Percentiles rank a stretch among this genome's conserved stretches.
Evolutionary conservation across 2,888 invertebrate genomes (phyloP).

Genomic region (Philopedon plagiatum): DNA sequence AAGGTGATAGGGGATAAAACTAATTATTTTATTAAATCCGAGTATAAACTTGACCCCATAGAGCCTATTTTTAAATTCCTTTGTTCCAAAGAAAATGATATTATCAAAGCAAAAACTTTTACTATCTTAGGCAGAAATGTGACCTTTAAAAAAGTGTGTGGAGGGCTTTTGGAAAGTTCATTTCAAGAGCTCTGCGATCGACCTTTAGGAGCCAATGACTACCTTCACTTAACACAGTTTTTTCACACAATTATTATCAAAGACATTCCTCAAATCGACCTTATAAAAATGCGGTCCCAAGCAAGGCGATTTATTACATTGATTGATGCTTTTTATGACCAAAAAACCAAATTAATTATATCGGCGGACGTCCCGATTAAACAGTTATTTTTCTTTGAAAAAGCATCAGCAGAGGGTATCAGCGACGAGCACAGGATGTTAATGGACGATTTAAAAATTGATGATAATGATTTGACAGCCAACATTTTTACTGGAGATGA

Average conservation of each 20-base stretch:
- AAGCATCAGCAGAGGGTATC: slow-evolving; percentile 61
- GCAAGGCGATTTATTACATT: slow-evolving; percentile 95
- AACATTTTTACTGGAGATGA: slow-evolving; percentile 98
- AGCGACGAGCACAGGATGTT: slow-evolving; percentile 86
- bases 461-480: slow-evolving; percentile 80
- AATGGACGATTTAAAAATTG: slow-evolving; percentile 96
- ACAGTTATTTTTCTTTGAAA: slow-evolving; percentile 78
- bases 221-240: slow-evolving; percentile 90
- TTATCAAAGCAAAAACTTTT: slow-evolving; percentile 86
- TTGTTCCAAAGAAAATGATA: slow-evolving; percentile 90
- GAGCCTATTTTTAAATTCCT: slow-evolving; percentile 91
- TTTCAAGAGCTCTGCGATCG: slow-evolving; percentile 94
- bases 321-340: slow-evolving; percentile 97
- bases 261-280: slow-evolving; percentile 87
- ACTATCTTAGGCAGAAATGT: slow-evolving; percentile 93
- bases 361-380: slow-evolving; percentile 85
- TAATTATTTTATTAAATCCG: slow-evolving; percentile 85
- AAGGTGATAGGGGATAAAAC: slow-evolving; percentile 75
- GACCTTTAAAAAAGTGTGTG: slow-evolving; percentile 90
- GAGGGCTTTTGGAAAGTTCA: slow-evolving; percentile 88
- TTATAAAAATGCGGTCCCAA: slow-evolving; percentile 82
- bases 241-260: slow-evolving; percentile 96
- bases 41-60: slow-evolving; percentile 76
- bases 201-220: slow-evolving; percentile 95
- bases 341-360: slow-evolving; percentile 88